These are phyloP conservation scores for Emydoidea blandingii DNA, from an alignment of 2,797 vertebrate species.

Conservation along the genomic window DNA sequence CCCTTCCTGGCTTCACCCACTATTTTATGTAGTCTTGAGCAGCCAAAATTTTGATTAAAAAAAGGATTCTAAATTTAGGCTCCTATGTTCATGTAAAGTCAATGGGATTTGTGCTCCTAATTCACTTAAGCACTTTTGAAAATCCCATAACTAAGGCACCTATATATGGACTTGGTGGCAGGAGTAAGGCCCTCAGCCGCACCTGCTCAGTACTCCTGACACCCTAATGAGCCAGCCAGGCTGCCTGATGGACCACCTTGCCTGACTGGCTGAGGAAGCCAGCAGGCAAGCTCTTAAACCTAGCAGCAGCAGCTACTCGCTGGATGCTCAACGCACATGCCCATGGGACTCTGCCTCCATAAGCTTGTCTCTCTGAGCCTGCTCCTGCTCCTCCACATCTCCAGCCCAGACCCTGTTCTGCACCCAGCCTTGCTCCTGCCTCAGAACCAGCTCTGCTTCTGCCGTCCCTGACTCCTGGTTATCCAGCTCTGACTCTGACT, in stretches of 20 bases:
- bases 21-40: neutral
- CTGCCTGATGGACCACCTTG: neutral
- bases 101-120: neutral
- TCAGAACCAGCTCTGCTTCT: neutral
- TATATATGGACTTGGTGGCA: neutral
- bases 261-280: neutral
- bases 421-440: too few relatives aligned
- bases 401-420: too few relatives aligned
- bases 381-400: neutral
- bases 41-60: conserved; percentile 9
- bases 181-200: neutral
- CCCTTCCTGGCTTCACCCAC: neutral
- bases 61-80: neutral
- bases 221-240: neutral
- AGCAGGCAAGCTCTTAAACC: neutral
- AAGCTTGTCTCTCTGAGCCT: too few relatives aligned
- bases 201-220: neutral
- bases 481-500: neutral
- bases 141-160: neutral
- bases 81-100: neutral
- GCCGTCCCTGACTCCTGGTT: neutral
- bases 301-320: neutral
- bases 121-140: neutral
- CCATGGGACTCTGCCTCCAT: neutral
- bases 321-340: neutral